Percentiles rank a stretch among this genome's conserved stretches.
Evolutionary conservation across 1,140 invertebrate species (phyloP).

Genomic region (Hyphantria cunea): DNA sequence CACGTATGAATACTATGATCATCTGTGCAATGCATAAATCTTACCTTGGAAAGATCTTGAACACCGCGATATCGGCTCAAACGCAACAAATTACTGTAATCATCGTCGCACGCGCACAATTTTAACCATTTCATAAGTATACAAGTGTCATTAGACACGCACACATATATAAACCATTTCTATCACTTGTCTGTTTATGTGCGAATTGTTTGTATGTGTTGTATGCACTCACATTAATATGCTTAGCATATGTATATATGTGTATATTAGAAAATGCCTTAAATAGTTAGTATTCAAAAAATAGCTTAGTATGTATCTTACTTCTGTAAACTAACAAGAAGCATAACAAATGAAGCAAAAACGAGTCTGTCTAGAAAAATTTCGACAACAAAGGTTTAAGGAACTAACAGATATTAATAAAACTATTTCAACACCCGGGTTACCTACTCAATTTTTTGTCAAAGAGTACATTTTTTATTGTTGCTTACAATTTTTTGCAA

Average conservation of each 20-base stretch:
- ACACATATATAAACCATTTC: conserved; percentile 12
- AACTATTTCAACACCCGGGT: conserved; percentile 2
- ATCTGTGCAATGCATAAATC: conserved; percentile 28
- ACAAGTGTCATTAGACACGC: conserved; percentile 26
- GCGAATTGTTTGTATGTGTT: neutral
- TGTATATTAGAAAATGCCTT: neutral
- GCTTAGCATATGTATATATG: too few relatives aligned
- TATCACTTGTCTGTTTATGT: conserved; percentile 10
- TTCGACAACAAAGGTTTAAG: conserved; percentile 6
- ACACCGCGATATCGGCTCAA: conserved; percentile 29
- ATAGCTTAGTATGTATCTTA: neutral
- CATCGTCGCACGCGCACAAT: conserved; percentile 30
- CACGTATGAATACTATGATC: conserved; percentile 28
- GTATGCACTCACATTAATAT: too few relatives aligned
- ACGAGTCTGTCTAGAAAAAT: neutral
- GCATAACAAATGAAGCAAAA: conserved; percentile 12
- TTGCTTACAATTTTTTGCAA: too few relatives aligned
- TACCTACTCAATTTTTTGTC: too few relatives aligned
- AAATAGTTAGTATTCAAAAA: neutral
- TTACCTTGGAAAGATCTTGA: conserved; percentile 33
- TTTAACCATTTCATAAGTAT: conserved; percentile 29
- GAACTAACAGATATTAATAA: conserved; percentile 5
- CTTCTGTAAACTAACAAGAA: neutral
- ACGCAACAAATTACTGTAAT: conserved; percentile 37
- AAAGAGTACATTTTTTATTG: too few relatives aligned